These are phyloP conservation scores for Gymnarchus niloticus DNA, from an alignment of 2,113 vertebrate species.

Conservation along the genomic window DNA sequence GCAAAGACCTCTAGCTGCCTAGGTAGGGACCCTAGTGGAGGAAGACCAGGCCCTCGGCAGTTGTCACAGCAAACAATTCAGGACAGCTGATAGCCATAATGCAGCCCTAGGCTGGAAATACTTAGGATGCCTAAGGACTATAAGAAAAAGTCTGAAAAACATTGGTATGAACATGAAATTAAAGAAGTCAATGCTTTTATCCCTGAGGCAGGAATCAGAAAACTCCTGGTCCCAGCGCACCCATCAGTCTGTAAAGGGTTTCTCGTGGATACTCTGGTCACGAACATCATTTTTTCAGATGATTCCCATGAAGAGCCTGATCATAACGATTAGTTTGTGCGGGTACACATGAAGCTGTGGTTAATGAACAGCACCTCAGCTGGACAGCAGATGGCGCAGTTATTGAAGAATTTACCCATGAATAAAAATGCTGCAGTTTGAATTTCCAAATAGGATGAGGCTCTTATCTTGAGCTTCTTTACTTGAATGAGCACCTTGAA, in stretches of 20 bases:
- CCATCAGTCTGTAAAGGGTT: not conserved
- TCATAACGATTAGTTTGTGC: not conserved
- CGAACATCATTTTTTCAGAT: constrained; percentile 2
- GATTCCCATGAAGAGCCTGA: not conserved
- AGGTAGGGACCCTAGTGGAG: not conserved
- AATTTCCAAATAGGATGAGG: not conserved
- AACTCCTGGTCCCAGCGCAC: not conserved
- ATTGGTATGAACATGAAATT: not conserved
- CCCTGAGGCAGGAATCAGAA: not conserved
- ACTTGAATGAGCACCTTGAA: not conserved
- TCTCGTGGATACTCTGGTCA: not conserved
- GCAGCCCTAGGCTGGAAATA: not conserved
- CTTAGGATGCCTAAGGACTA: not conserved
- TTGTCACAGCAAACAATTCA: not conserved
- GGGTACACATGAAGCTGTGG: not conserved
- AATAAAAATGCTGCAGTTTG: not conserved
- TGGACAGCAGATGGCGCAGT: not conserved
- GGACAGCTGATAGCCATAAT: not conserved
- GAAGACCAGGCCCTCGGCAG: not conserved
- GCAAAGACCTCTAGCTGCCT: not conserved
- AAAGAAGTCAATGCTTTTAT: not conserved
- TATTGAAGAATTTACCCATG: not conserved
- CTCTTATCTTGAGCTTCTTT: not conserved
- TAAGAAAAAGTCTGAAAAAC: not conserved
- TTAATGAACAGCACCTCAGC: not conserved